These are phyloP conservation scores for Uria aalge DNA, from an alignment of 2,113 vertebrate genomes.

Conservation along the genomic window DNA sequence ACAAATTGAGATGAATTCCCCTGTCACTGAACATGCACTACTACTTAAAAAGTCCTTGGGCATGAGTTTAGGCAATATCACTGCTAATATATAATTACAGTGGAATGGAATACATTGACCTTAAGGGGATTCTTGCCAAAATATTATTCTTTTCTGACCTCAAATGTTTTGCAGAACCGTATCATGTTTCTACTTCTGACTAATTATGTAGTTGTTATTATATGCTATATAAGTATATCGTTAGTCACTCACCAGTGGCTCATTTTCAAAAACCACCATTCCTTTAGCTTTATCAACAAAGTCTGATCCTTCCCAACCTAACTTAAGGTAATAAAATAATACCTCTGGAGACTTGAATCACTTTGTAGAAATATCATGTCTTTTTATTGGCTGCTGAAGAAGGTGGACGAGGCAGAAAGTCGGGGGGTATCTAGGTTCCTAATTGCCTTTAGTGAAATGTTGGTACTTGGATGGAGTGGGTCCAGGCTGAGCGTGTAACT, in stretches of 20 bases:
- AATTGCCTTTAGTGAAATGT: not conserved
- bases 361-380: not conserved
- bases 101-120: not conserved
- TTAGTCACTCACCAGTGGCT: not conserved
- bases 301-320: not conserved
- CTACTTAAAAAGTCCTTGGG: not conserved
- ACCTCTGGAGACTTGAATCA: not conserved
- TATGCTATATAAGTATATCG: not conserved
- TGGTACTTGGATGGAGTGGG: not conserved
- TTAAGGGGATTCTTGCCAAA: not conserved
- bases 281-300: not conserved
- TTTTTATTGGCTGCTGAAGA: not conserved
- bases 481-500: not conserved
- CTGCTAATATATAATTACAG: not conserved
- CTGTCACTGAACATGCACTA: not conserved
- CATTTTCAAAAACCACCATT: not conserved
- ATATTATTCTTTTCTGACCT: not conserved
- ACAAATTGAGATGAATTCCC: not conserved
- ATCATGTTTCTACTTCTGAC: not conserved
- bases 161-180: not conserved
- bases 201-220: not conserved
- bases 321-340: not conserved
- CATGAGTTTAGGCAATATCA: not conserved
- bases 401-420: not conserved
- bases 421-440: accelerated